phyloP scores from a whole-genome alignment of 2,797 vertebrate species.

The Onychomys torridus region DNA sequence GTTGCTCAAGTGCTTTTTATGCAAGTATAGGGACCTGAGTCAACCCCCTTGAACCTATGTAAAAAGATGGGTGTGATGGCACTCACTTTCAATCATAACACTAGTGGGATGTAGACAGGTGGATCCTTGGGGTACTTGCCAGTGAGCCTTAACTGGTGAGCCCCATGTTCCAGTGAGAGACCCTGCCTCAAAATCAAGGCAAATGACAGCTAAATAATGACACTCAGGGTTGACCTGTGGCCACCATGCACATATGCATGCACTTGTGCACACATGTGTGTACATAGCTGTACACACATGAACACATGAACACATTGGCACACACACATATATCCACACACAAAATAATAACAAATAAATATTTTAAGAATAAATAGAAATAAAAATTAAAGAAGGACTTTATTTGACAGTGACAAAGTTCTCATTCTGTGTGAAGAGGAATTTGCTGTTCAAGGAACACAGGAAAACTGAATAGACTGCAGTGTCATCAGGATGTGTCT shows the following conservation, averaged over 20 bases:
- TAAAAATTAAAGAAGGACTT: neutral
- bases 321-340: neutral
- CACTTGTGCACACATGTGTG: too few species aligned
- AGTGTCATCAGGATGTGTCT: neutral
- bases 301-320: neutral
- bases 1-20: neutral
- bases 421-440: neutral
- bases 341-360: neutral
- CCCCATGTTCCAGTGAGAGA: neutral
- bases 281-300: neutral
- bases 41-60: too few species aligned
- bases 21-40: neutral
- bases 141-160: neutral
- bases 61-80: too few species aligned
- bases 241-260: neutral
- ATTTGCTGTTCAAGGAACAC: conserved; percentile 17
- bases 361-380: neutral
- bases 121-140: neutral
- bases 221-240: neutral
- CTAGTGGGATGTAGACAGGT: neutral
- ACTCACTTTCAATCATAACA: neutral
- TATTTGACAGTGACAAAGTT: neutral
- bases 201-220: neutral
- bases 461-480: neutral
- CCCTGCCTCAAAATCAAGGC: neutral